These are phyloP conservation scores for Microcebus lehilahytsara DNA, from an alignment of 2,113 vertebrate species.

Conservation along the genomic window DNA sequence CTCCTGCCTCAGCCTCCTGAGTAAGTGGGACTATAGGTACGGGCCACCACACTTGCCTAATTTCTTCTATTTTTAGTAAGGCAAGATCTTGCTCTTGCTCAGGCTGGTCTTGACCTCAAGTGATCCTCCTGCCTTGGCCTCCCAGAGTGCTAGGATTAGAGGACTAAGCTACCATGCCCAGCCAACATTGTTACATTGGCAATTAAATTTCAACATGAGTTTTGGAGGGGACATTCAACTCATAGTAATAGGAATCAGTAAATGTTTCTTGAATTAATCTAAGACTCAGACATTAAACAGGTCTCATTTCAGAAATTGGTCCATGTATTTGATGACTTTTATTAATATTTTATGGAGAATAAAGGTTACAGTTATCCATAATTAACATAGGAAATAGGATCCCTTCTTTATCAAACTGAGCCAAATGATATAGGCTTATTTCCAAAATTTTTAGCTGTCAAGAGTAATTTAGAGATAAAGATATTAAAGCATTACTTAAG, in stretches of 20 bases:
- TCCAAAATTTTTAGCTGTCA: conserved; percentile 12
- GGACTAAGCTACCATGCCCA: too few species aligned
- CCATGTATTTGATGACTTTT: background rate
- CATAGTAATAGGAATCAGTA: background rate
- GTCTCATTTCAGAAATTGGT: conserved; percentile 29
- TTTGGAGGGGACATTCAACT: background rate
- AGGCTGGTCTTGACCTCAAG: too few species aligned
- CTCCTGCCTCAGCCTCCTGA: too few species aligned
- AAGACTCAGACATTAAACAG: background rate
- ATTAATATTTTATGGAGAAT: conserved; percentile 45
- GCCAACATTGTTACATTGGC: background rate
- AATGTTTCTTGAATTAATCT: background rate
- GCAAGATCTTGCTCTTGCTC: too few species aligned
- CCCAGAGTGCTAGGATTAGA: too few species aligned
- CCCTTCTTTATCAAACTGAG: conserved; percentile 35
- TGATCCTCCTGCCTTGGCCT: too few species aligned
- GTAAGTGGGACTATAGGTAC: too few species aligned
- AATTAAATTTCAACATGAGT: background rate
- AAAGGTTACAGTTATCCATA: conserved; percentile 32
- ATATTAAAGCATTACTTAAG: conserved; percentile 13
- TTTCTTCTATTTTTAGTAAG: too few species aligned
- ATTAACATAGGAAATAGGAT: conserved; percentile 45
- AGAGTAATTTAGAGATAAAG: conserved; percentile 43
- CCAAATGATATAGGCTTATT: conserved; percentile 35
- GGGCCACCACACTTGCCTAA: too few species aligned